Conservation (phyloP, 2,888 invertebrate genomes). For the Melangyna quadrimaculata region DNA sequence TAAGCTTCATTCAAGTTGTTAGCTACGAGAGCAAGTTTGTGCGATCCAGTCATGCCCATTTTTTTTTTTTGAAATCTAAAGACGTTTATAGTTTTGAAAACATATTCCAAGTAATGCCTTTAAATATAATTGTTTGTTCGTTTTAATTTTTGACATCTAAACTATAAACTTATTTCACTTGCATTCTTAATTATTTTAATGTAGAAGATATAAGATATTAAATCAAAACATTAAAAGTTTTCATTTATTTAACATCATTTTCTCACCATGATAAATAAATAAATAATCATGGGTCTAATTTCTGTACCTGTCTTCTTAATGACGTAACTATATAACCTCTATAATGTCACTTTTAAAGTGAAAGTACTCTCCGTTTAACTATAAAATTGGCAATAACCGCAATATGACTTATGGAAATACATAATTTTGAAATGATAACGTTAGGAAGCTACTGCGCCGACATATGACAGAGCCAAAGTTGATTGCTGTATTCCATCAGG, state of each 20-base stretch:
- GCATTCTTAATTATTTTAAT: background rate
- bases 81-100: background rate
- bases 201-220: background rate
- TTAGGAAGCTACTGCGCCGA: background rate
- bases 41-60: no score
- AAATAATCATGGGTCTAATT: background rate
- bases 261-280: background rate
- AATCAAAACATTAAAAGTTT: background rate
- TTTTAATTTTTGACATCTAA: background rate
- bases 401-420: background rate
- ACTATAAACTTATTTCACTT: background rate
- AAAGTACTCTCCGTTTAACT: slow-evolving; percentile 26
- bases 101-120: background rate
- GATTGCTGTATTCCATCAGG: slow-evolving; percentile 6
- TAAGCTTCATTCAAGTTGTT: no score
- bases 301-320: background rate
- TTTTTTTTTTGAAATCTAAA: background rate
- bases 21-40: no score
- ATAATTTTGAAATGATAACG: slow-evolving; percentile 30
- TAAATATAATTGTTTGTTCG: background rate
- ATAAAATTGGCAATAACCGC: slow-evolving; percentile 2
- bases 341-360: slow-evolving; percentile 29
- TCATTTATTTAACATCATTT: background rate
- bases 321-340: background rate
- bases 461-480: background rate